Evolutionary conservation across 2,113 vertebrate species (phyloP), one percentile per base, ranked within the genome.

Genomic region (Accipiter cooperii): DNA sequence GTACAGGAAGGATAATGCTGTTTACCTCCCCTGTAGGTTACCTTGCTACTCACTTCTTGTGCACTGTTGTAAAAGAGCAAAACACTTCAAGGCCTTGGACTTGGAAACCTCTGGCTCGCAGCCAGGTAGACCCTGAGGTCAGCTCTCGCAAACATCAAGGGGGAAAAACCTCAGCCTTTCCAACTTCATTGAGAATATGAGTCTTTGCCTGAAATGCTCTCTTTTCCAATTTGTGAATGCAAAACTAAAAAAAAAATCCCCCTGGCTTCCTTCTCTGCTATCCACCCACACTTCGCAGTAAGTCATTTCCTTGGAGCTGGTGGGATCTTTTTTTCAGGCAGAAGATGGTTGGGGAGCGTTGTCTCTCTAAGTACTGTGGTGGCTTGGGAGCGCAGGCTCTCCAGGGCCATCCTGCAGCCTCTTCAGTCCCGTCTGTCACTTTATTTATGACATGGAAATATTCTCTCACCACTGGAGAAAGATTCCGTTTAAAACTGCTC

Each of bases 171-270:
- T 6, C 57, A 82, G 65, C 44, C 66, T 64, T 81, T 78, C 63
- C 44, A 47, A 1, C 29, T 65, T 85, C 78, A 58, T 4, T 58
- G 75, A 85, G 69, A 80, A 18, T 5, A 66, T 0, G 1, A 47
- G 51, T n/a, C 58, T 74, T 70, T 84, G 68, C 90, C 90, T 78
- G 68, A 84, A 89, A 90, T 51, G 65, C 46, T 84, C 55, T 47
- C 77, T 74, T 83, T 87, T 80, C 70, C n/a, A 25, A 83, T 82
- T 31, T 76, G 49, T 94, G 84, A 95, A 76, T 83, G 84, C 57
- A 87, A 34, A 89, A 64, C 14, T 26, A 42, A 78, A 44, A 57
- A 34, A 84, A 79, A 84, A 79, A 25, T 31, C 42, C 31, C 74
- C 0, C 16, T 42, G 54, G 86, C 49, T 94, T 74, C 82, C 18